A percentile compares a stretch with the other conserved stretches of the same genome.
These are phyloP conservation scores for Ascidia mentula DNA, from an alignment of 23 tunicate species.

Conservation along the genomic window DNA sequence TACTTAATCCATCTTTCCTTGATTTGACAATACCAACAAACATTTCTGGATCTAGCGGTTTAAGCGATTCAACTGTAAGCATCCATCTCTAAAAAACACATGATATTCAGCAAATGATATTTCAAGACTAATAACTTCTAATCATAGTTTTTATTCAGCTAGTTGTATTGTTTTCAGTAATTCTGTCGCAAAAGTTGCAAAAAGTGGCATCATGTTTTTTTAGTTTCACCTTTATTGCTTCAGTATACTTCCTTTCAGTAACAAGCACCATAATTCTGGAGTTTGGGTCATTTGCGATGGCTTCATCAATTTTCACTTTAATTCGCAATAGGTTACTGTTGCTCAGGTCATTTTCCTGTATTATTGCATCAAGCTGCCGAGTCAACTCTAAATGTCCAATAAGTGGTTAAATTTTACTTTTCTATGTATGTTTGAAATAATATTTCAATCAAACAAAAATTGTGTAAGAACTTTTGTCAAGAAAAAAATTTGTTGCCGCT, in stretches of 20 bases:
- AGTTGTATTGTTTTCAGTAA: no score
- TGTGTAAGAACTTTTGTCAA: no score
- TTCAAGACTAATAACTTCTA: no score
- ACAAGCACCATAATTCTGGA: constrained; percentile 45
- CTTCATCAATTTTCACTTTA: constrained; percentile 11
- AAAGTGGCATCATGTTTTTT: no score
- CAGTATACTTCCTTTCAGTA: constrained; percentile 10
- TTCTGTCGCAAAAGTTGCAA: no score
- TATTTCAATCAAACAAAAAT: no score
- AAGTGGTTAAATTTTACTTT: no score
- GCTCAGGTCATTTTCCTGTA: not conserved
- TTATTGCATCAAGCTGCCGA: not conserved
- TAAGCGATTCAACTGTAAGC: not conserved
- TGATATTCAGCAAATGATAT: no score
- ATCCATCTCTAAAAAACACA: not conserved
- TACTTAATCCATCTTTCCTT: not conserved
- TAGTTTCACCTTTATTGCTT: constrained; percentile 25
- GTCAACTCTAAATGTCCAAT: no score
- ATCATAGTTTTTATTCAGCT: no score
- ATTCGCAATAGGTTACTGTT: constrained; percentile 29
- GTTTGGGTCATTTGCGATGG: constrained; percentile 10
- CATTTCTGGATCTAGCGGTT: not conserved
- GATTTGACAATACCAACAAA: not conserved
- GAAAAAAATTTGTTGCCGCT: no score
- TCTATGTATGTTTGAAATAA: no score